Base-by-base conservation (phyloP, 2,113 vertebrate genomes). In the Promerops cafer region DNA sequence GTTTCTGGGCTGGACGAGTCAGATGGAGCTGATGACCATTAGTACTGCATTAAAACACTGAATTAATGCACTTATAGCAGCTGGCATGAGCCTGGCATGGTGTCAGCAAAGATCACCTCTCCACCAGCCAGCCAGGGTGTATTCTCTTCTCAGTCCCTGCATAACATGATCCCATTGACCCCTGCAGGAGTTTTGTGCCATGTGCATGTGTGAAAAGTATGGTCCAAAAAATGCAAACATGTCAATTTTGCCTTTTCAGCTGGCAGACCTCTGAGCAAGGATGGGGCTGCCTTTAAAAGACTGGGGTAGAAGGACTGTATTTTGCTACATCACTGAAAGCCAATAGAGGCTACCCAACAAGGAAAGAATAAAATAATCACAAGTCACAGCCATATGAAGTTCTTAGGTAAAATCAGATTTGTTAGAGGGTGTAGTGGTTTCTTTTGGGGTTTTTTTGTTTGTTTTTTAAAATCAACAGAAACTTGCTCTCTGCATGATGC, bases 21-120 rank as follows among this genome's bases (percentile, higher is more conserved):
- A 96, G 96, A 96, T 61, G 71, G 88, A 82, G 56, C 83, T 50
- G 86, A 87, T 93, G 94, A 94, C 88, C 86, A 92, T 81, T 74
- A 83, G 84, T 39, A 65, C 16, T 71, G 52, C 82, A 93, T 54
- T 87, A 91, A 95, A 96, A 94, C 39, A 83, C 54, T 40, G 59
- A 80, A 90, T 52, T 71, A 54, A 4, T 57, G 79, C 60, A 76
- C 83, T 78, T 66, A 33, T 35, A 91, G 88, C 31, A 64, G 76
- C 83, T 72, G 94, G n/a, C 66, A 39, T 49, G 42, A 83, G 70
- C 31, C 52, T 84, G 49, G 86, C 52, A 6, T 6, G 40, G 50
- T 40, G 71, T 86, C 72, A 90, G 49, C 33, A 52, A 90, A 35
- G 16, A 22, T 27, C 47, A 68, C 26, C 52, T 28, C 61, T 70